These are phyloP conservation scores for Steinernema scapterisci DNA, from an alignment of 2,888 invertebrate species.

Conservation along the genomic window DNA sequence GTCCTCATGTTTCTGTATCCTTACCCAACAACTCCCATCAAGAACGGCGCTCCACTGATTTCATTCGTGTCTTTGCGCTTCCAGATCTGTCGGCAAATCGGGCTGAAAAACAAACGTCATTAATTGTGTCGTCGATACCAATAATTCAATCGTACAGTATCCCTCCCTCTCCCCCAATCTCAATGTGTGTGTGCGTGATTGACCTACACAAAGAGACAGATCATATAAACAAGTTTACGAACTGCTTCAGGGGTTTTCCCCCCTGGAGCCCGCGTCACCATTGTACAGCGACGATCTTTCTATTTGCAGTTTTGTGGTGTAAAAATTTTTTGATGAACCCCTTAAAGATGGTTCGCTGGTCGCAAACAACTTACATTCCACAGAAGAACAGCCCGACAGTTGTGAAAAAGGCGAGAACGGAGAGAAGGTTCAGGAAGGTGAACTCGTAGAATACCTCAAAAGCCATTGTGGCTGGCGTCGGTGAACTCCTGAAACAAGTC, in stretches of 20 bases:
- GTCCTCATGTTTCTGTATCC: not conserved
- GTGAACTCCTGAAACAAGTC: too few species aligned
- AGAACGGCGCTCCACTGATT: slow-evolving; percentile 65
- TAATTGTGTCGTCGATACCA: not conserved
- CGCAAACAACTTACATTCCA: slow-evolving; percentile 77
- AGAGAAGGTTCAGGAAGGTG: slow-evolving; percentile 62
- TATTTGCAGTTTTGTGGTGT: not conserved
- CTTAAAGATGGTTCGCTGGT: not conserved
- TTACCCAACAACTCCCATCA: slow-evolving; percentile 65
- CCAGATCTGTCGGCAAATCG: slow-evolving; percentile 67
- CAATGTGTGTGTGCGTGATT: too few species aligned
- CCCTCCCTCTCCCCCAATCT: not conserved
- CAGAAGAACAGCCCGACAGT: slow-evolving; percentile 84
- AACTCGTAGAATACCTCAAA: slow-evolving; percentile 61
- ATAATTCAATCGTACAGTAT: slow-evolving; percentile 7
- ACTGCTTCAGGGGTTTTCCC: too few species aligned
- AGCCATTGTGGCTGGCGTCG: slow-evolving; percentile 39
- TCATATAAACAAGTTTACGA: slow-evolving; percentile 24
- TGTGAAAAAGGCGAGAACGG: slow-evolving; percentile 75
- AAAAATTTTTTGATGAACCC: not conserved
- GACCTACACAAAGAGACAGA: slow-evolving; percentile 15
- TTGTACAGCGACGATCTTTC: not conserved
- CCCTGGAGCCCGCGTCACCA: too few species aligned
- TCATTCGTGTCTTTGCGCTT: slow-evolving; percentile 65
- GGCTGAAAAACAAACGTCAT: slow-evolving; percentile 49